Evolutionary conservation across 2,113 vertebrate genomes (phyloP).

Genomic region (Atrichornis clamosus): DNA sequence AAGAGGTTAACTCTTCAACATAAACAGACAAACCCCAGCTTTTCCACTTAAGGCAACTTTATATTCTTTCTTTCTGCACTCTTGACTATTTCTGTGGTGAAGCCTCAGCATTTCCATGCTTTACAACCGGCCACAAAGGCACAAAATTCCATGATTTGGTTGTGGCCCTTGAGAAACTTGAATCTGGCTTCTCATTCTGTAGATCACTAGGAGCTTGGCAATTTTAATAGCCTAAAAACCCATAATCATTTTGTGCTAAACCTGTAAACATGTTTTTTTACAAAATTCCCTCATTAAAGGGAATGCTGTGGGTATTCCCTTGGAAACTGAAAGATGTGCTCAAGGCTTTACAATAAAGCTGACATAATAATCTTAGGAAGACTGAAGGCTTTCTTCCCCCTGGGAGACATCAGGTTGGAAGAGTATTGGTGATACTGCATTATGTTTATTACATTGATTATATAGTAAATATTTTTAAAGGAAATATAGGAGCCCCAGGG

Average conservation of each 20-base stretch:
- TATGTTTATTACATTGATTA: conserved; percentile 61
- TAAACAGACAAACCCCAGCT: not conserved
- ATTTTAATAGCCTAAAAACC: not conserved
- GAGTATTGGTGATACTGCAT: not conserved
- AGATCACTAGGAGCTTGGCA: not conserved
- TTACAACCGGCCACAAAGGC: not conserved
- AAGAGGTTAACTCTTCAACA: not conserved
- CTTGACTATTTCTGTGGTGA: not conserved
- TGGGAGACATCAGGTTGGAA: not conserved
- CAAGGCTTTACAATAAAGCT: not conserved
- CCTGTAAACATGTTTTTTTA: not conserved
- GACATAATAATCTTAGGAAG: not conserved
- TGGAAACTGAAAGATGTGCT: not conserved
- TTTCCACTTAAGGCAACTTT: not conserved
- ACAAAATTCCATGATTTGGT: not conserved
- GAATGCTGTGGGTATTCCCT: not conserved
- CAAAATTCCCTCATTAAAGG: not conserved
- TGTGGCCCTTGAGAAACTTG: not conserved
- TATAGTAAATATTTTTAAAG: conserved; percentile 35
- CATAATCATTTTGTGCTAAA: not conserved
- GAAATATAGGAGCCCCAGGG: not conserved
- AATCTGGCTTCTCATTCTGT: not conserved
- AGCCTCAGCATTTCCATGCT: not conserved
- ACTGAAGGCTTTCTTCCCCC: not conserved
- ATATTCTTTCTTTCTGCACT: not conserved